Percentiles rank a stretch among this genome's conserved stretches.
These are phyloP conservation scores for honey bee (Apis mellifera) DNA, from an alignment of 1,140 invertebrate genomes.

Conservation along the genomic window DNA sequence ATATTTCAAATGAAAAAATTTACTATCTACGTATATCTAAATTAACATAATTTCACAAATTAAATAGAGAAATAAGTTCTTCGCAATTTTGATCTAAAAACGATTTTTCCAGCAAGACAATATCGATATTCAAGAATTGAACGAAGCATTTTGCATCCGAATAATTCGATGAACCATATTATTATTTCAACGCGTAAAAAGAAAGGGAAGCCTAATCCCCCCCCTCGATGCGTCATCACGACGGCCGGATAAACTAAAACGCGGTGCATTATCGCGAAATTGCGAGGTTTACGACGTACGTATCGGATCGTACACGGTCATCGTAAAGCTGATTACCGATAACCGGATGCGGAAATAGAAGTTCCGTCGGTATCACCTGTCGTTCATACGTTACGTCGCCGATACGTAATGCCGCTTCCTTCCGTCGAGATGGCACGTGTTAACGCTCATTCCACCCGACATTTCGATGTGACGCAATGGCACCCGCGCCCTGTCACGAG, in stretches of 20 bases:
- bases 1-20: too few species aligned
- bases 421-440: conserved; percentile 11
- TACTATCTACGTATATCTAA: too few species aligned
- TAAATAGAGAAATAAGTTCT: too few species aligned
- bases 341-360: conserved; percentile 47
- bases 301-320: conserved; percentile 65
- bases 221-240: background rate
- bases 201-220: too few species aligned
- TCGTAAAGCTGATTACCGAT: conserved; percentile 65
- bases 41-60: too few species aligned
- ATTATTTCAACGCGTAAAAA: too few species aligned
- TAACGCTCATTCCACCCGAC: background rate
- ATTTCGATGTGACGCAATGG: conserved; percentile 5
- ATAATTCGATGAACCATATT: too few species aligned
- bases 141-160: too few species aligned
- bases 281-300: conserved; percentile 1
- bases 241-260: background rate
- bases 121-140: too few species aligned
- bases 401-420: conserved; percentile 31
- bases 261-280: background rate
- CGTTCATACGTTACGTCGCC: conserved; percentile 29
- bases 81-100: too few species aligned
- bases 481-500: conserved; percentile 19
- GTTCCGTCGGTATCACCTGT: conserved; percentile 21
- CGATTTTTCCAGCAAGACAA: too few species aligned